Base-by-base conservation (phyloP, 64 coral and sea anemone species). In the Montipora cactus region DNA sequence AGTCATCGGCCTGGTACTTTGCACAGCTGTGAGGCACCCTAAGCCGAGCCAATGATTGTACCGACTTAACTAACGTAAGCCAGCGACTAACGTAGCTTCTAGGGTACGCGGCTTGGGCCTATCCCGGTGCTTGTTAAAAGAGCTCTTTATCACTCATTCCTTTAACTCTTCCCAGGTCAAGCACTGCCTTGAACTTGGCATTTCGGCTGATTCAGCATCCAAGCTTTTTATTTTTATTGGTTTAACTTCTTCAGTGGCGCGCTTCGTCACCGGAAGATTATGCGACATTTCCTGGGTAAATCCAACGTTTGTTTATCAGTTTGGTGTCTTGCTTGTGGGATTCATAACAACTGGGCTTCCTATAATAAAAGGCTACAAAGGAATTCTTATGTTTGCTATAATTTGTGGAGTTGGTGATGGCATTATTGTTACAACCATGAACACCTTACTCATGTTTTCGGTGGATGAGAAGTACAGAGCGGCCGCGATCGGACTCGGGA, bases 151-250 rank as follows among this genome's bases (percentile, higher is more conserved):
- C 37, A 37, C 37, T 37, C 37, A 37, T 37, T 37, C 37, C 37
- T 37, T 37, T 37, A 37, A 37, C 37, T 37, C 37, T 37, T 37
- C 37, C 37, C 37, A 84, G 81, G 59, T 84, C 16, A 84, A 84
- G 37, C 18, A 68, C 18, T 84, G 81, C 44, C 37, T 68, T 4
- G 81, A 67, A 4, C 5, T 84, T 5, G 81, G 81, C 14, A 84
- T 84, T 84, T 84, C 81, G 1, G 81, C 81, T 67, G 59, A 84
- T 37, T 68, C 59, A 0, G 59, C 81, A 18, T 84, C 81, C 37
- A 47, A 10, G 5, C 81, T 84, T 5, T 84, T 84, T 18, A 84
- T 84, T 16, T 68, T 84, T 9, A 15, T 68, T 15, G 81, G 81
- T 48, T 68, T 84, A 47, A 5, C 81, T 8, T 84, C 81, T 1